Base-by-base conservation (phyloP, 2,888 invertebrate species). In the Latrodectus hesperus region DNA sequence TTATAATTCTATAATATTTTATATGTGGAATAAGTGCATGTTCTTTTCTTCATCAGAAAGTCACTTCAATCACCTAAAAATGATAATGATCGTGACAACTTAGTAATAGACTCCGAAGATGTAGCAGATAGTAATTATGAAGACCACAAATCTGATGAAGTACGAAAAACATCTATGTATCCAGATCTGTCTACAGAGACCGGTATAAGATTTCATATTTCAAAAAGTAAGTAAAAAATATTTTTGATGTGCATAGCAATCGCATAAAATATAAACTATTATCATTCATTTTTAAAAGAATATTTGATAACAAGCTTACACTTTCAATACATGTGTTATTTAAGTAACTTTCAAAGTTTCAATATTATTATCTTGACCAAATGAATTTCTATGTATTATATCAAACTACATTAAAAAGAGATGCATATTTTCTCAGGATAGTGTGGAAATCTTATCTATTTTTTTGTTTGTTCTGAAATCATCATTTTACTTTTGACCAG, bases 161-260 rank as follows among this genome's bases (percentile, higher is more conserved):
- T 68, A n/a, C 52, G 75, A 53, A 74, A 76, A 65, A 26, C 26
- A 49, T 81, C 83, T 70, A 71, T 68, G 68, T 88, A 84, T 74
- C 90, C 88, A 38, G 90, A 90, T 81, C 83, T 90, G 70, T 90
- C 90, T n/a, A 79, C 72, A 52, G 90, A 91, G 74, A 91, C 91
- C 22, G 90, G 90, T 55, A 90, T 91, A 38, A 78, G 91, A 60
- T 91, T 91, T 77, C 91, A 90, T 86, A 84, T 91, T 14, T 89
- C 90, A 49, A 90, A 90, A 88, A 90, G 91, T 90, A 89, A 89
- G 90, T 81, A 11, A 12, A 22, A 38, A 67, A 49, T 70, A 11
- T 22, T 51, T 17, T 26, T 80, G 11, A 1, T 38, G 2, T 38
- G 4, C 38, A 1, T 38, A 3, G 38, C 38, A 38, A 38, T 38